Evolutionary conservation across 2,888 invertebrate genomes (phyloP), one percentile per base, ranked within the genome.

Genomic region (Limnephilus lunatus): DNA sequence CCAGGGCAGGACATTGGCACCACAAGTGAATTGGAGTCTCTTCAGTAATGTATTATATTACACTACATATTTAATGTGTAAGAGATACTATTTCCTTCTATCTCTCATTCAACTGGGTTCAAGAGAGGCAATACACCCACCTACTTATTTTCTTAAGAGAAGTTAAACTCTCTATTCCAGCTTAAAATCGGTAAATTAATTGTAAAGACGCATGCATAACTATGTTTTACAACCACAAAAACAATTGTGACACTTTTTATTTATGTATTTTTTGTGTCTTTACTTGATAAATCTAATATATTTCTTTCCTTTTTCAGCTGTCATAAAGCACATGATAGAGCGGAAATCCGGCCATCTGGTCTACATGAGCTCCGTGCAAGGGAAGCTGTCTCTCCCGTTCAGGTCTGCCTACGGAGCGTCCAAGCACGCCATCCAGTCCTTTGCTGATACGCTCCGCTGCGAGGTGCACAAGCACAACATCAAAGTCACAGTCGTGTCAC

Each of bases 381-480:
- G 99, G 30, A 97, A 98, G 94, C 97, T 99, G 93, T 98, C 98
- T 3, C 97, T 99, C 94, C 99, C 99, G 4, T 97, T 97, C 94
- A 97, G 98, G 92, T 98, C 98, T 81, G 97, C 98, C 0, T 99
- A 99, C 96, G 97, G 98, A 91, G 99, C 99, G 31, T 98, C 99
- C 0, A 99, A 99, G 95, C 99, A 99, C 96, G 99, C 99, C 0
- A 94, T 99, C 91, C 98, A 99, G 96, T 99, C 99, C 25, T 99
- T 99, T 96, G 98, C 98, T 93, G 99, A 99, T 95, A 97, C 97
- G 80, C 96, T 99, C 85, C 96, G 99, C 94, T 98, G 99, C 44
- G 99, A 99, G 97, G 96, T 99, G 94, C 95, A 97, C 83, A 96
- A 97, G 92, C 96, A 97, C 94, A 98, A 98, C 92, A 96, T 99